phyloP scores from a whole-genome alignment of 2,888 invertebrate genomes.

The Hyppa rectilinea region DNA sequence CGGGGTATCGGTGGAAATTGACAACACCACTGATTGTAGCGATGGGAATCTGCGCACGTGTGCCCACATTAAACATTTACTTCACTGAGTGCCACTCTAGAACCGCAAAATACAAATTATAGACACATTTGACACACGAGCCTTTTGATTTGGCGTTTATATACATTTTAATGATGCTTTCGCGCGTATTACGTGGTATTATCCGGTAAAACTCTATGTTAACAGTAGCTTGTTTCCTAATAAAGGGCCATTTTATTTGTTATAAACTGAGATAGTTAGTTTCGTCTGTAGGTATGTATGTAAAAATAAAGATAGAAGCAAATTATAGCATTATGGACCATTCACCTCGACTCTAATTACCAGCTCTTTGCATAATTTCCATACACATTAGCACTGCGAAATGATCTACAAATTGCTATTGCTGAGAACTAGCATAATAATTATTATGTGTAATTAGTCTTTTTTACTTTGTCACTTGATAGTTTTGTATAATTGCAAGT shows the following conservation, averaged over 20 bases:
- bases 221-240: constrained; percentile 30
- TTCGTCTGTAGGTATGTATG: constrained; percentile 63
- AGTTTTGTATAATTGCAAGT: constrained; percentile 67
- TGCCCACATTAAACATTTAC: constrained; percentile 84
- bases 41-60: constrained; percentile 86
- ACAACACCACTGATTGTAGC: constrained; percentile 83
- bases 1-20: constrained; percentile 85
- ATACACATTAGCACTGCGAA: constrained; percentile 87
- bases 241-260: constrained; percentile 39
- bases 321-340: constrained; percentile 82
- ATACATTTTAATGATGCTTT: constrained; percentile 72
- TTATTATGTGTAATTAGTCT: constrained; percentile 83
- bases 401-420: constrained; percentile 87
- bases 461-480: constrained; percentile 82
- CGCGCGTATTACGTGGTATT: constrained; percentile 64
- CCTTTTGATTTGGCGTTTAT: constrained; percentile 76
- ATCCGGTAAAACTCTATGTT: constrained; percentile 39
- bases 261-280: constrained; percentile 52
- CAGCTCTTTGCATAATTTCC: constrained; percentile 86
- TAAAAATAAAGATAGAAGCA: constrained; percentile 79
- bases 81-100: constrained; percentile 74
- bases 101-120: constrained; percentile 82
- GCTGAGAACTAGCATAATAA: constrained; percentile 82
- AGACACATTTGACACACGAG: constrained; percentile 67
- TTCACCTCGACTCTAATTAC: constrained; percentile 86